Evolutionary conservation across 2,888 invertebrate genomes (phyloP).

Genomic region (Escarpia spicata): DNA sequence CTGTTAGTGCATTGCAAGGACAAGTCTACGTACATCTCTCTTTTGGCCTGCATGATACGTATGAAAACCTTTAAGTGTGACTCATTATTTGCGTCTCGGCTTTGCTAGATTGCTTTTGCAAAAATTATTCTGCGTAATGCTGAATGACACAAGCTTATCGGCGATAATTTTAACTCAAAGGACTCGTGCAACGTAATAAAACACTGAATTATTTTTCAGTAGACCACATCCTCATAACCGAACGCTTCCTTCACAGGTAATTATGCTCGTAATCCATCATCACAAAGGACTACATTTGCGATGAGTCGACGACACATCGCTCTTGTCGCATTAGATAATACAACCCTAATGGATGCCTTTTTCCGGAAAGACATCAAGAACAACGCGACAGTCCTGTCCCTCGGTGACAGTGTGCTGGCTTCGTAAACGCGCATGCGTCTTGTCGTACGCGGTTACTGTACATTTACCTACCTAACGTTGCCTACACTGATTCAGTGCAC

Average conservation of each 20-base stretch:
- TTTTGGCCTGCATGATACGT: neutral
- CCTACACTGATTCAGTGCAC: too few species aligned
- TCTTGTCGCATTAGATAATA: conserved; percentile 10
- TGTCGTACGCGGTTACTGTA: neutral
- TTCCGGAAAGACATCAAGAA: neutral
- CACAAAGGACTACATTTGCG: neutral
- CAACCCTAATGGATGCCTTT: neutral
- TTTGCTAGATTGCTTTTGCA: neutral
- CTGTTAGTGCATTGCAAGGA: neutral
- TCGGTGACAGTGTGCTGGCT: neutral
- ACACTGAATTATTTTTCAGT: neutral
- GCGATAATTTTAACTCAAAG: neutral
- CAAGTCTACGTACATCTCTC: neutral
- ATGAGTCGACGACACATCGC: neutral
- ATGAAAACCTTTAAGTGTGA: neutral
- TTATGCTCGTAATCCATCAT: neutral
- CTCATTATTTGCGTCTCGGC: neutral
- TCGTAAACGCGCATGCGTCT: neutral
- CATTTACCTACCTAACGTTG: too few species aligned
- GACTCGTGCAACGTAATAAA: neutral
- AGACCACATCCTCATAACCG: neutral
- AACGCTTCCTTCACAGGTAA: neutral
- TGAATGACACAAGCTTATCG: neutral
- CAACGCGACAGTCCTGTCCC: neutral
- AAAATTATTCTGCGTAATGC: neutral